Percentiles rank a stretch among this genome's conserved stretches.
Evolutionary conservation across 53 echinoderm and acorn worm genomes (phyloP).

Genomic region (Echinarachnius parma): DNA sequence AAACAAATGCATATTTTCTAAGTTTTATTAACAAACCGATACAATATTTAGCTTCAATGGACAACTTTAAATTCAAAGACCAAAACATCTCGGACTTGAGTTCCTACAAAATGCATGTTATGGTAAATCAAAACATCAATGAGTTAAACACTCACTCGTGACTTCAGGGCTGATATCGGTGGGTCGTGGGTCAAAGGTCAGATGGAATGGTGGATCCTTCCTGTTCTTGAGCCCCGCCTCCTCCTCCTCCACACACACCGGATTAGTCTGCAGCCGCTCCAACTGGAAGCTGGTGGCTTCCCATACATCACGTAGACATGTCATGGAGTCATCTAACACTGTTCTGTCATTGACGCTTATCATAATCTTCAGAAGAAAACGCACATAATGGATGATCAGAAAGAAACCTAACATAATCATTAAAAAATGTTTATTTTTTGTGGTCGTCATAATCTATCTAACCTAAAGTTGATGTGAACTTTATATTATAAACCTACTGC

Average conservation of each 20-base stretch:
- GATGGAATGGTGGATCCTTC: slow-evolving; percentile 73
- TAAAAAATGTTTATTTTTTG: no score
- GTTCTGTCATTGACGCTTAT: slow-evolving; percentile 58
- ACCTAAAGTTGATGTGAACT: no score
- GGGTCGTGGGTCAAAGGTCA: slow-evolving; percentile 84
- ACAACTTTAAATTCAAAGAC: no score
- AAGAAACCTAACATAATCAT: neutral
- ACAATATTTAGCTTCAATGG: no score
- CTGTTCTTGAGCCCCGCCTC: slow-evolving; percentile 62
- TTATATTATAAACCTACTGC: no score
- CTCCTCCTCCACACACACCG: slow-evolving; percentile 79
- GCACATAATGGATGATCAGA: neutral
- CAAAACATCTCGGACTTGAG: no score
- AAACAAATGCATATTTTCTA: no score
- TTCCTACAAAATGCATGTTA: no score
- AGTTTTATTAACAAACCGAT: no score
- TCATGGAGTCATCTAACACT: slow-evolving; percentile 68
- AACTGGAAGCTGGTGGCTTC: slow-evolving; percentile 92
- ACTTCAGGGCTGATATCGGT: no score
- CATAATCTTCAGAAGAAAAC: slow-evolving; percentile 40
- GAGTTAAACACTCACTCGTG: slow-evolving; percentile 22
- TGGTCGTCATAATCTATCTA: no score
- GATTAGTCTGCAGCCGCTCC: slow-evolving; percentile 84
- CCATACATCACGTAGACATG: slow-evolving; percentile 74
- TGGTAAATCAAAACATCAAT: no score